These are phyloP conservation scores for Panthera uncia DNA, from an alignment of 2,113 vertebrate genomes.

Conservation along the genomic window DNA sequence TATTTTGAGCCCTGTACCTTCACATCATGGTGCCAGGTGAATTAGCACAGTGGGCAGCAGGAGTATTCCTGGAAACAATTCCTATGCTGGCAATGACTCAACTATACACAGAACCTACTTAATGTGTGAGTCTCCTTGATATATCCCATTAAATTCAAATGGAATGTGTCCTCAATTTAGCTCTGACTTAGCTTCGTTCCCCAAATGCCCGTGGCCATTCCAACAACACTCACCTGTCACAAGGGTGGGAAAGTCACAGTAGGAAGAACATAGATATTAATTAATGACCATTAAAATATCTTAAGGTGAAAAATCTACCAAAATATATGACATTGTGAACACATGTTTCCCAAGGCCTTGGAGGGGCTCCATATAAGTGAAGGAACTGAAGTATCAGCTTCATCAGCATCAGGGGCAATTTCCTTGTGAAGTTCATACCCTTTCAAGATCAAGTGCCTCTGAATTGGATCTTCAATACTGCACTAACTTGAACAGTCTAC, in stretches of 20 bases:
- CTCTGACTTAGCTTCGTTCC: not conserved
- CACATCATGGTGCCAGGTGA: not conserved
- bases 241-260: not conserved
- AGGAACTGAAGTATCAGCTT: not conserved
- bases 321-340: not conserved
- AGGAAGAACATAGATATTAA: not conserved
- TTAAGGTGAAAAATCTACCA: constrained; percentile 8
- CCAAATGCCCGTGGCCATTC: not conserved
- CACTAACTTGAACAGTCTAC: not conserved
- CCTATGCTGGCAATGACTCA: constrained; percentile 30
- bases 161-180: constrained; percentile 33
- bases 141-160: constrained; percentile 23
- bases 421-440: not conserved
- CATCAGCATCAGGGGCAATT: not conserved
- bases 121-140: not conserved
- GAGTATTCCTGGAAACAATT: constrained; percentile 19
- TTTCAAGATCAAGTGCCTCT: not conserved
- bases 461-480: not conserved
- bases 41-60: not conserved
- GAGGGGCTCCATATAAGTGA: not conserved
- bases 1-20: not conserved
- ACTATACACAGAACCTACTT: not conserved
- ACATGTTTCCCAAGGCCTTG: not conserved
- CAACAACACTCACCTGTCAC: not conserved
- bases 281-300: not conserved